Evolutionary conservation across 2,888 invertebrate species (phyloP), one percentile per base, ranked within the genome.

Genomic region (Eurois occulta): DNA sequence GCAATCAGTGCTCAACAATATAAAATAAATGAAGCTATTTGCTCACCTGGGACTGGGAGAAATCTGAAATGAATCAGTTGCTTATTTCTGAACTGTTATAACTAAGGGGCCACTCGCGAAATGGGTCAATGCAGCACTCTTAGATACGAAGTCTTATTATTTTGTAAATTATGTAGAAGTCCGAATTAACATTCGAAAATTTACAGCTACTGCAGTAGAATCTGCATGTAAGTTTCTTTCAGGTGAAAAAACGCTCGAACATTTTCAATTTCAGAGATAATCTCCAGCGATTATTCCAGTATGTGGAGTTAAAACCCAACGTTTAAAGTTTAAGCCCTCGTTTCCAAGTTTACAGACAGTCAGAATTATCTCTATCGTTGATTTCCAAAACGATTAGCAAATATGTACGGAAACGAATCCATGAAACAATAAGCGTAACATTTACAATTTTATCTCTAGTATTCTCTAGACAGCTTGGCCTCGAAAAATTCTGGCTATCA

Each of bases 1-100:
- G 85, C 84, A 84, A 84, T 84, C 84, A 81, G 85, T 81, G 85
- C 85, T 78, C 72, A 77, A 84, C 84, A 85, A 81, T 85, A 85
- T 84, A 85, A 85, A 84, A 84, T 84, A 78, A 78, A 84, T 76
- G 84, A 85, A 84, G 70, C 75, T 84, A 84, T 84, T 84, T 74
- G 46, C 78, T 78, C 85, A 84, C 84, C 84, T 84, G 85, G 75
- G 77, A 81, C 72, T 75, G 72, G 32, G 60, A 81, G 76, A 83
- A 80, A 80, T 80, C 80, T 84, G 80, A 83, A 84, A 83, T 83
- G 75, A 84, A 83, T 83, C 83, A 80, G 83, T 83, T 78, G 60
- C 79, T 83, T 83, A 72, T 78, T 80, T 81, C 58, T 73, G 48
- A 64, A 35, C 72, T 65, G 67, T 73, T 75, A 60, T 77, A 75